These are phyloP conservation scores for Capricornis sumatraensis DNA, from an alignment of 2,113 vertebrate species.

Conservation along the genomic window DNA sequence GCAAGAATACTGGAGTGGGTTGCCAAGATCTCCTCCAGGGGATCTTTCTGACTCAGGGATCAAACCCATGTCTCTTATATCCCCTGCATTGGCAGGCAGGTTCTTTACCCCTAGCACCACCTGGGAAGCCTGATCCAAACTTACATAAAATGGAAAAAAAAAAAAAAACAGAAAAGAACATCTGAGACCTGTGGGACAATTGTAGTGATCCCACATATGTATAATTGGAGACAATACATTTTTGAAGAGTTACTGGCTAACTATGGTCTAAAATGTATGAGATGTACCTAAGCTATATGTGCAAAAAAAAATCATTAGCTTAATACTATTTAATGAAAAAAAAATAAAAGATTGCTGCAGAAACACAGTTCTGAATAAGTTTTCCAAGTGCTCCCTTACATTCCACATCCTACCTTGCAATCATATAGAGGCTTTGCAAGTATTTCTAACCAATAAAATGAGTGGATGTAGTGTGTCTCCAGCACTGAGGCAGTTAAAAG, in stretches of 20 bases:
- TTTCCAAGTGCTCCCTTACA: not conserved
- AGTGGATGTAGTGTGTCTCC: not conserved
- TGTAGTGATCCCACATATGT: not conserved
- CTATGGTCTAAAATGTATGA: not conserved
- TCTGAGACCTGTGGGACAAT: not conserved
- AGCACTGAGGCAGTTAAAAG: not conserved
- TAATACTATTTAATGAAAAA: not conserved
- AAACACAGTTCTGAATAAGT: not conserved
- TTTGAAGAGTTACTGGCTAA: not conserved
- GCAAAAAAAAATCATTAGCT: not conserved
- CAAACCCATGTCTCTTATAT: not conserved
- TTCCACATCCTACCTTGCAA: too few relatives aligned
- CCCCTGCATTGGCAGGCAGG: not conserved
- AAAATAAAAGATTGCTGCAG: not conserved
- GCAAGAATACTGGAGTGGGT: not conserved
- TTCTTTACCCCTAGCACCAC: not conserved
- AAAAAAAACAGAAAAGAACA: not conserved
- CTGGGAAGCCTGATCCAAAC: not conserved
- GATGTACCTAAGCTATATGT: not conserved
- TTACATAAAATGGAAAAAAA: not conserved
- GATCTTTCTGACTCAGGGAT: not conserved
- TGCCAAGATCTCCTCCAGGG: not conserved
- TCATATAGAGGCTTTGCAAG: not conserved
- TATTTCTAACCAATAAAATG: not conserved
- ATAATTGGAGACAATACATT: not conserved